Conservation (phyloP, 2,888 invertebrate species). For the Agonopterix alstromeriana region DNA sequence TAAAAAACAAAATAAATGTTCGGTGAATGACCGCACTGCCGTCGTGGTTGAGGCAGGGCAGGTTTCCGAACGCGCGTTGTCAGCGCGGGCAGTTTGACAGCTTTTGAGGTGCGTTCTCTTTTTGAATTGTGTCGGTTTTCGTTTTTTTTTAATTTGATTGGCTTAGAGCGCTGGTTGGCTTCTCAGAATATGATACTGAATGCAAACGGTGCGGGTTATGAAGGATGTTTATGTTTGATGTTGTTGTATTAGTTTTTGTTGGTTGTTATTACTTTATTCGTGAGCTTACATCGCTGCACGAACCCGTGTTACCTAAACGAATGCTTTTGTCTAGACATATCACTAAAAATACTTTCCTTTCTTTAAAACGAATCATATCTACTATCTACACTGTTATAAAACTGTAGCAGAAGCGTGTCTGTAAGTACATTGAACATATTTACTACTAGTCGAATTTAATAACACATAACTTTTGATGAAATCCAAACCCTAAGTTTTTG, state of each 20-base stretch:
- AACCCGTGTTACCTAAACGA: no score
- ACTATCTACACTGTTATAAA: no score
- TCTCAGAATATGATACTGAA: background rate
- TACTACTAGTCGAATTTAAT: no score
- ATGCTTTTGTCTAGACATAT: no score
- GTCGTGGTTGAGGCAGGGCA: conserved; percentile 61
- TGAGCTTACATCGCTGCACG: no score
- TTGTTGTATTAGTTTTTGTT: background rate
- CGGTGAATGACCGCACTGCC: conserved; percentile 58
- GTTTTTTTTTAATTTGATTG: conserved; percentile 42
- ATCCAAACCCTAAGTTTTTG: no score
- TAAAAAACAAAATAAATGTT: conserved; percentile 67
- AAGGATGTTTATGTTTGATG: conserved; percentile 2
- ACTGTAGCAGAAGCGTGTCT: no score
- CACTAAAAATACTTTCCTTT: no score
- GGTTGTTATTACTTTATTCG: background rate
- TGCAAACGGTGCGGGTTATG: background rate
- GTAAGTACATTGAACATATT: no score
- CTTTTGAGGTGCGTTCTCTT: conserved; percentile 69
- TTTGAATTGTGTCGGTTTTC: conserved; percentile 59
- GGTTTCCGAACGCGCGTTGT: conserved; percentile 35
- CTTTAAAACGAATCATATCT: no score
- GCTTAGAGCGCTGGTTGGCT: conserved; percentile 28
- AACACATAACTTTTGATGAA: no score
- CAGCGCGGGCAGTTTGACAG: conserved; percentile 66